A percentile compares a stretch with the other conserved stretches of the same genome.
Conservation (phyloP, 2,113 vertebrate species). For the Benthochromis sp. region DNA sequence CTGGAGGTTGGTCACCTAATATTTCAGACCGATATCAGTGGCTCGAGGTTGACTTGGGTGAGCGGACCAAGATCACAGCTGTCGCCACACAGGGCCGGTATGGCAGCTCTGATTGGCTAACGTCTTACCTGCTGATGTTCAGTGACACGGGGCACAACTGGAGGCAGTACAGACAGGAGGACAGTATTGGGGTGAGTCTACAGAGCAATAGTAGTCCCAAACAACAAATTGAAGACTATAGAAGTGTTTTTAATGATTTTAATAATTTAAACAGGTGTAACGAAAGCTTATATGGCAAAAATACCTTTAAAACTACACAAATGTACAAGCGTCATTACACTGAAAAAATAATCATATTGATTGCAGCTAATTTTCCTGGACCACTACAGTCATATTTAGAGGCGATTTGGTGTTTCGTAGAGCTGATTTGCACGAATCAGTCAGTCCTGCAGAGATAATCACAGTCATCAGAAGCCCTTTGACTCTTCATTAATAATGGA, state of each 20-base stretch:
- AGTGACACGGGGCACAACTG: conserved; percentile 88
- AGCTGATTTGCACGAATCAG: not conserved
- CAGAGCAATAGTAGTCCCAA: not conserved
- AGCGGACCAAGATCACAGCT: conserved; percentile 79
- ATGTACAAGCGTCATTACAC: not conserved
- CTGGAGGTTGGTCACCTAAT: conserved; percentile 89
- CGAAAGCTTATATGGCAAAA: not conserved
- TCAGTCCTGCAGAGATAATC: conserved; percentile 36
- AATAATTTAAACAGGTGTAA: not conserved
- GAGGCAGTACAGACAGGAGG: conserved; percentile 85
- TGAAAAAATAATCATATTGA: not conserved
- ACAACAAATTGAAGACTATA: not conserved
- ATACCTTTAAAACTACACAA: not conserved
- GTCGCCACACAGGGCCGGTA: conserved; percentile 69
- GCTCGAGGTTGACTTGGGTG: conserved; percentile 83
- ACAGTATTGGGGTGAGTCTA: conserved; percentile 83
- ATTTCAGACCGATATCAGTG: conserved; percentile 84
- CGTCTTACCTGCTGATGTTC: conserved; percentile 85
- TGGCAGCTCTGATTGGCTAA: conserved; percentile 85
- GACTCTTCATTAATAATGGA: conserved; percentile 52
- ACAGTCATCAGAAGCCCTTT: conserved; percentile 41
- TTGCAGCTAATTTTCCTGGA: not conserved
- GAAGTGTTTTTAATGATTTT: not conserved
- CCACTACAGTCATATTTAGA: not conserved
- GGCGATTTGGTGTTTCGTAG: not conserved